Evolutionary conservation across 2,888 invertebrate genomes (phyloP).

Genomic region (Lasioglossum leucozonium): DNA sequence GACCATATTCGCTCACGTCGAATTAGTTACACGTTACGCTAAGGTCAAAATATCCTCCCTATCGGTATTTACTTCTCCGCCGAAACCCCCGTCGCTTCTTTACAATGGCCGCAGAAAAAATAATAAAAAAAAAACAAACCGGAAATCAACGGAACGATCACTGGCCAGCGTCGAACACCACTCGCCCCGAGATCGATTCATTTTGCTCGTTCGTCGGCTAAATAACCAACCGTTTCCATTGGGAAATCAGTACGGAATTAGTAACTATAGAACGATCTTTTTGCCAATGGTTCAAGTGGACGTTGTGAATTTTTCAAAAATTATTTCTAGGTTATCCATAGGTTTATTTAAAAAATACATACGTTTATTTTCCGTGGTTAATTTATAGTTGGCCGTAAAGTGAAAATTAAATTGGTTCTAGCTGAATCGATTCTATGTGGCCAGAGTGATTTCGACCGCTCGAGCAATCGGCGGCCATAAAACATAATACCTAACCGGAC

Average conservation of each 20-base stretch:
- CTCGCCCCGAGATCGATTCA: not conserved
- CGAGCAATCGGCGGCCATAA: constrained; percentile 21
- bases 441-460: constrained; percentile 6
- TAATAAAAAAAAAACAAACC: too few species aligned
- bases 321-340: too few species aligned
- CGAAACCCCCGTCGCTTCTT: constrained; percentile 28
- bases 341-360: too few species aligned
- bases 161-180: not conserved
- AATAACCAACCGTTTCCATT: not conserved
- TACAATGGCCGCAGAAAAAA: constrained; percentile 48
- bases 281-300: not conserved
- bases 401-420: not conserved
- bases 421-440: not conserved
- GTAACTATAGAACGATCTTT: not conserved
- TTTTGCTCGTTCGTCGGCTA: not conserved
- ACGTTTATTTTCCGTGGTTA: not conserved
- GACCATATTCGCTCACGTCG: constrained; percentile 35
- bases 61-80: constrained; percentile 40
- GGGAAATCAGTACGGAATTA: too few species aligned
- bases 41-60: constrained; percentile 60
- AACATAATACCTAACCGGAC: constrained; percentile 43
- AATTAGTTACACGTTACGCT: constrained; percentile 56
- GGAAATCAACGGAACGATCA: constrained; percentile 43
- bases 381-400: not conserved
- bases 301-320: not conserved